Percentiles rank a stretch among this genome's conserved stretches.
phyloP scores from a whole-genome alignment of 2,797 vertebrate species.

The Brachyrhaphis roseni region DNA sequence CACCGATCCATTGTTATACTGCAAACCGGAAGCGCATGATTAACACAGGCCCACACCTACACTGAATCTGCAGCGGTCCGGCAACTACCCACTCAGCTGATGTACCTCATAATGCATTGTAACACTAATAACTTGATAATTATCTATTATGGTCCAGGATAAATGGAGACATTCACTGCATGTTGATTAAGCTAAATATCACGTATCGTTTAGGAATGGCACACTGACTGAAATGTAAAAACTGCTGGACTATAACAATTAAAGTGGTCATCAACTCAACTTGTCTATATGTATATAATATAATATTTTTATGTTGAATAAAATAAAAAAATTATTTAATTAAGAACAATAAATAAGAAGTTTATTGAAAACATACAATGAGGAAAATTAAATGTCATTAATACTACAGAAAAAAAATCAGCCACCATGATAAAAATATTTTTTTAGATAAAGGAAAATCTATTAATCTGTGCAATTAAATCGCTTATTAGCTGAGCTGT shows the following conservation, averaged over 20 bases:
- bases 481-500: background rate
- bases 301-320: background rate
- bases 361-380: background rate
- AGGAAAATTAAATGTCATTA: background rate
- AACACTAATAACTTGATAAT: constrained; percentile 30
- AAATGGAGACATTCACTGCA: constrained; percentile 25
- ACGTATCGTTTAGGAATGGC: constrained; percentile 7
- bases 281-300: background rate
- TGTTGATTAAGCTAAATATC: constrained; percentile 9
- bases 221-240: constrained; percentile 1
- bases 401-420: background rate
- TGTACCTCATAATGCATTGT: constrained; percentile 33
- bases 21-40: constrained; percentile 64
- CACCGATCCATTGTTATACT: constrained; percentile 67
- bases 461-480: background rate
- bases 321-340: background rate
- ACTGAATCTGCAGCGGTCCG: constrained; percentile 37
- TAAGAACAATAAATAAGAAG: background rate
- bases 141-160: constrained; percentile 26
- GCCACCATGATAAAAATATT: background rate
- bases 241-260: background rate
- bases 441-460: background rate
- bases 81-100: constrained; percentile 56
- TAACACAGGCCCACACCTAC: constrained; percentile 65
- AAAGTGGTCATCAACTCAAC: background rate